Conservation (phyloP, 2,797 vertebrate genomes). For the Phrynocephalus vlangalii region DNA sequence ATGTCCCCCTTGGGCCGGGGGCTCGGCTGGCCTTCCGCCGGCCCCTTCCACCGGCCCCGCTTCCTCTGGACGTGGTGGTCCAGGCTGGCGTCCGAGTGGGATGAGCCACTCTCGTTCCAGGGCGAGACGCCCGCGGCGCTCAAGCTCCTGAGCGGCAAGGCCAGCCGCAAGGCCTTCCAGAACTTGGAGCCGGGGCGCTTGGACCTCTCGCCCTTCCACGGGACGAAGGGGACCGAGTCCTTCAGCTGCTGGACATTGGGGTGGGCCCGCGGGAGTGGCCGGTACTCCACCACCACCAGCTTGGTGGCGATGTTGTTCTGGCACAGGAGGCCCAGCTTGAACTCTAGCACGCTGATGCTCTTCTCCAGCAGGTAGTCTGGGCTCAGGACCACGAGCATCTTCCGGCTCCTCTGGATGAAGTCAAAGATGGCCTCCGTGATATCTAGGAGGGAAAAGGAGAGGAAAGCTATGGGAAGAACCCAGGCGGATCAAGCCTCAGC, state of each 20-base stretch:
- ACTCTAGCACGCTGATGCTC: conserved; percentile 91
- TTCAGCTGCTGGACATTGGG: conserved; percentile 84
- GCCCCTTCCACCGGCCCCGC: conserved; percentile 77
- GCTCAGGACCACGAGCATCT: conserved; percentile 89
- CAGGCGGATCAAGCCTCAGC: too few species aligned
- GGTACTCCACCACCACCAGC: conserved; percentile 83
- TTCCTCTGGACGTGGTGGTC: conserved; percentile 76
- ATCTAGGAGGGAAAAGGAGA: conserved; percentile 76
- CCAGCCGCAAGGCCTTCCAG: conserved; percentile 87
- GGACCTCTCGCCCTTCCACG: conserved; percentile 86
- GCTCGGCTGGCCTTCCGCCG: conserved; percentile 13
- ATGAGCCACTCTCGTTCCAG: conserved; percentile 92
- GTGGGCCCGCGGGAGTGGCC: conserved; percentile 78
- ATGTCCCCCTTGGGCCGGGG: conserved; percentile 8
- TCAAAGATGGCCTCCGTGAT: conserved; percentile 84
- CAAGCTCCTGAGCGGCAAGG: conserved; percentile 87
- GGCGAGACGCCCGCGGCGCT: conserved; percentile 74
- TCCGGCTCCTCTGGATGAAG: conserved; percentile 89
- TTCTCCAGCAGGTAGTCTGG: conserved; percentile 87
- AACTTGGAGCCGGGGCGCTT: conserved; percentile 83
- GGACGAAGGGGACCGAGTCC: conserved; percentile 78
- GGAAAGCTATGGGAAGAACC: conserved; percentile 50
- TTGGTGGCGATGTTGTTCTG: conserved; percentile 82
- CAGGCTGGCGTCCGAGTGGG: conserved; percentile 89
- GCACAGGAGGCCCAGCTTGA: conserved; percentile 88